Base-by-base conservation (phyloP, 2,113 vertebrate genomes). In the Solea solea region DNA sequence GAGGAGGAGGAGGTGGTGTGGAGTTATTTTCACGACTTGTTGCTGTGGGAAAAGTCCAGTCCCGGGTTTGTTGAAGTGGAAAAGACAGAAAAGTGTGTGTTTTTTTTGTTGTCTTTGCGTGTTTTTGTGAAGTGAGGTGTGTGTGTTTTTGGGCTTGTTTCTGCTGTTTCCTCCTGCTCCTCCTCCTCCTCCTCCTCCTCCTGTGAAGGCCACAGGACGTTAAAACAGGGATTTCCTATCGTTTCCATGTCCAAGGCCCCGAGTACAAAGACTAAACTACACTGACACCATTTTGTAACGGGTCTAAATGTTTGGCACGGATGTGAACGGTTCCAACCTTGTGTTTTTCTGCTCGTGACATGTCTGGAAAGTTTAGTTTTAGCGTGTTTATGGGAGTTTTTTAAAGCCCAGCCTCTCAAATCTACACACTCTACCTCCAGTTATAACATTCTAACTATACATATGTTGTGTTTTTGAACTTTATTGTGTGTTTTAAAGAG, bases 61-160 rank as follows among this genome's bases (percentile, higher is more conserved):
- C 44, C 44, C 13, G 65, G 34, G 46, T 54, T n/a, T 64, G 51
- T 64, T 46, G 12, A 49, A 46, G 21, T 21, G 9, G 15, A 56
- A 27, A 50, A 27, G 51, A 28, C 2, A 14, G 27, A 58, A 34
- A 48, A 11, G 2, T 4, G 12, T 7, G 78, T 80, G 45, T 13
- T 5, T 48, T 48, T 12, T 1, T 48, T 48, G 2, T 45, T 13
- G 45, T 85, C 62, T 28, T 72, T 54, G 72, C 4, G 49, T 2
- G 68, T 89, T 71, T 63, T 69, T 72, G 76, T 79, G 69, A 0
- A 85, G 89, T 88, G 92, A 92, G 55, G 34, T 5, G 34, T 12
- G 13, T 52, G 50, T 21, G 49, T 7, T 50, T 49, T 44, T 91
- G 34, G 52, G 39, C 3, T 39, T 12, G 9, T 85, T 69, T 25